Conservation (phyloP, 2,888 invertebrate genomes). For the Brachyopa scutellaris region DNA sequence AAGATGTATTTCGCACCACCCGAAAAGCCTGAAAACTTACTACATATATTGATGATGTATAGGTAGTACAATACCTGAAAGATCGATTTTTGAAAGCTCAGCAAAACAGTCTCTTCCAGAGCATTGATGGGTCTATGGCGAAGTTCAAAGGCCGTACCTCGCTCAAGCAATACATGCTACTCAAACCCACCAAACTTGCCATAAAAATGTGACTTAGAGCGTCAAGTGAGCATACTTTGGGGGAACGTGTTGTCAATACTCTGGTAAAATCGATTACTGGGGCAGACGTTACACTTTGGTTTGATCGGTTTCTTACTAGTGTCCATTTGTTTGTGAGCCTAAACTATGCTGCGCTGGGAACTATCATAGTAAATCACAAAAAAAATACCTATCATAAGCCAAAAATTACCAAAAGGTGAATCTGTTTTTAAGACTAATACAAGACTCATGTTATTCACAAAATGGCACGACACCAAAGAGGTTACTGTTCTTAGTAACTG, state of each 20-base stretch:
- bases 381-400: not conserved
- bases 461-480: constrained; percentile 27
- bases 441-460: constrained; percentile 17
- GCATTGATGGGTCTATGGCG: constrained; percentile 60
- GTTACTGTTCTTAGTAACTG: constrained; percentile 11
- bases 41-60: not conserved
- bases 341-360: constrained; percentile 15
- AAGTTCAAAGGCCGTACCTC: constrained; percentile 61
- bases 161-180: constrained; percentile 60
- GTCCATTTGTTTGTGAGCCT: constrained; percentile 24
- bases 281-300: constrained; percentile 1
- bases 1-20: not conserved
- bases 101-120: constrained; percentile 5
- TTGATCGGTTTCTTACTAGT: constrained; percentile 54
- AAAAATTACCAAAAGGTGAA: constrained; percentile 37
- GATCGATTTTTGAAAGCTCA: not conserved
- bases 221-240: constrained; percentile 24
- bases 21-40: not conserved
- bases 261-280: constrained; percentile 42
- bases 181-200: constrained; percentile 51
- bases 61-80: too few species aligned
- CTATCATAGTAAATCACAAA: constrained; percentile 20
- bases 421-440: constrained; percentile 6
- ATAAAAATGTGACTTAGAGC: not conserved
- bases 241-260: constrained; percentile 45